phyloP scores from a whole-genome alignment of 2,113 vertebrate genomes.

The Microtus pennsylvanicus region DNA sequence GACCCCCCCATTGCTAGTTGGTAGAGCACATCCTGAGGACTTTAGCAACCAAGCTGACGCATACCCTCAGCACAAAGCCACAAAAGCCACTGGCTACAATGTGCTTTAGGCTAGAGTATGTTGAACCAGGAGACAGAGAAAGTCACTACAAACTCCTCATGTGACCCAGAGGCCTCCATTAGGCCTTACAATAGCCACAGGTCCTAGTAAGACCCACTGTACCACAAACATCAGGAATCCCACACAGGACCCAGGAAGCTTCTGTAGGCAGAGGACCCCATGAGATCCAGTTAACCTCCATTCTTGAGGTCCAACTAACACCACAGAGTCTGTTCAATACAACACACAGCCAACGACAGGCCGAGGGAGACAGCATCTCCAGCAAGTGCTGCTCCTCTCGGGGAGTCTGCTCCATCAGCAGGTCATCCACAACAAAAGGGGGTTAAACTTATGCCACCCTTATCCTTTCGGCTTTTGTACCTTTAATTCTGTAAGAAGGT shows the following conservation, averaged over 20 bases:
- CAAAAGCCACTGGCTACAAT: neutral
- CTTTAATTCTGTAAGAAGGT: neutral
- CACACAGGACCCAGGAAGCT: neutral
- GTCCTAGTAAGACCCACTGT: neutral
- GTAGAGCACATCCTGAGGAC: neutral
- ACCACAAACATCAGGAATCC: neutral
- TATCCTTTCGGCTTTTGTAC: neutral
- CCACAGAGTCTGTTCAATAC: neutral
- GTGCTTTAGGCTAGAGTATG: accelerated
- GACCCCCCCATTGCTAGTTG: neutral
- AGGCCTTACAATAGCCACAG: neutral
- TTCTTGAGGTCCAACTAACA: neutral
- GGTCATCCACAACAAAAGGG: neutral
- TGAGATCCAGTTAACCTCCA: neutral
- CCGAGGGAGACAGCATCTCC: neutral
- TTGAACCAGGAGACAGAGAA: neutral
- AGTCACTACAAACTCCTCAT: too few species aligned
- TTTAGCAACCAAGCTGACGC: neutral
- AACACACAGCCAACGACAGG: neutral
- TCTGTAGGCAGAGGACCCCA: neutral
- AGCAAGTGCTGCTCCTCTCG: neutral
- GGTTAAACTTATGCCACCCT: neutral
- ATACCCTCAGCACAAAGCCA: neutral
- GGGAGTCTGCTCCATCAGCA: neutral
- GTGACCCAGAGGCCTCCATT: neutral